Conservation (phyloP, 2,888 invertebrate species). For the Orthosia gothica region DNA sequence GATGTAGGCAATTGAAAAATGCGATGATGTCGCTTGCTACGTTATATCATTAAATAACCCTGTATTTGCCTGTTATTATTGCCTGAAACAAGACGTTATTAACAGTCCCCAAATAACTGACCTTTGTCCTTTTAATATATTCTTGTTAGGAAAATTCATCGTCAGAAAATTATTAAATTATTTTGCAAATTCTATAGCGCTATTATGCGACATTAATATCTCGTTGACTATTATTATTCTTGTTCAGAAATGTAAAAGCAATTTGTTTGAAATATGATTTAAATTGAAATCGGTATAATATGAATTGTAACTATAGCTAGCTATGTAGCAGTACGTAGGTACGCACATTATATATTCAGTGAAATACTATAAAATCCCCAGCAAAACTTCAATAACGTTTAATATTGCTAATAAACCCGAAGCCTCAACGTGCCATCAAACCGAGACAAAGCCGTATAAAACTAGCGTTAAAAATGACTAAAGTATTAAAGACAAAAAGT, state of each 20-base stretch:
- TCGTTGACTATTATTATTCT: slow-evolving; percentile 16
- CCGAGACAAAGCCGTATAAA: slow-evolving; percentile 2
- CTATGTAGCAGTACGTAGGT: too few species aligned
- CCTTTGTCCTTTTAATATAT: slow-evolving; percentile 15
- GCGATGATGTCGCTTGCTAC: too few species aligned
- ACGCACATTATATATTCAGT: too few species aligned
- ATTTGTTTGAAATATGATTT: too few species aligned
- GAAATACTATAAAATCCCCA: not conserved
- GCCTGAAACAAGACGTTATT: not conserved
- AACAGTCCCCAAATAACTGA: slow-evolving; percentile 14
- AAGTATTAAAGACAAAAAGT: slow-evolving; percentile 37
- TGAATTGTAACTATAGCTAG: too few species aligned
- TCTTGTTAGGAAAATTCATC: slow-evolving; percentile 10
- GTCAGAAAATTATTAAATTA: slow-evolving; percentile 3
- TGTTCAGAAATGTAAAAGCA: too few species aligned
- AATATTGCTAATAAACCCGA: not conserved
- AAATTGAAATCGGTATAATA: too few species aligned
- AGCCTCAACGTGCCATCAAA: slow-evolving; percentile 1
- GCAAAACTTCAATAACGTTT: not conserved
- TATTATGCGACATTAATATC: slow-evolving; percentile 21
- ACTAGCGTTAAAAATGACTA: slow-evolving; percentile 11
- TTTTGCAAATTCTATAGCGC: slow-evolving; percentile 8
- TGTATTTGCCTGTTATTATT: slow-evolving; percentile 17
- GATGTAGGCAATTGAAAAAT: too few species aligned
- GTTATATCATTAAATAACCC: not conserved